Evolutionary conservation across 2,797 vertebrate genomes (phyloP).

Genomic region (Macropus fuliginosus): DNA sequence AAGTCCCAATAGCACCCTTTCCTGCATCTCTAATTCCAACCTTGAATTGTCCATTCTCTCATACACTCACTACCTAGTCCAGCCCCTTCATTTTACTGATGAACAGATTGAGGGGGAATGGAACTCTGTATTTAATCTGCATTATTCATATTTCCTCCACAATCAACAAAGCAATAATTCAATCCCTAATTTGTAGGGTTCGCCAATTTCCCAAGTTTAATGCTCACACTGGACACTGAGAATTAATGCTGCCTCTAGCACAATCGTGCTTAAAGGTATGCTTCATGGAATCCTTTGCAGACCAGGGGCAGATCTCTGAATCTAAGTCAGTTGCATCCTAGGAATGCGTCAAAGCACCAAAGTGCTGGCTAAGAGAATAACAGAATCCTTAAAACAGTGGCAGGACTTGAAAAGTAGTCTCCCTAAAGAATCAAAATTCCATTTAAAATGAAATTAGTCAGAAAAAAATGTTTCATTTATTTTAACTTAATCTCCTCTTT

Average conservation of each 20-base stretch:
- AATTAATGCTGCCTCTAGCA: background rate
- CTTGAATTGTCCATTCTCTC: background rate
- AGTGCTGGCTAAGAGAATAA: background rate
- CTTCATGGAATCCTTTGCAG: background rate
- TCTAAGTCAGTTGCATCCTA: background rate
- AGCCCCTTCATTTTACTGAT: background rate
- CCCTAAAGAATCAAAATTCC: slow-evolving; percentile 36
- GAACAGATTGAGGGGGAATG: background rate
- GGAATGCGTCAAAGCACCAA: background rate
- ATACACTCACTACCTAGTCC: too few species aligned
- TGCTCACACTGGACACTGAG: background rate
- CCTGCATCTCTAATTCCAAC: background rate
- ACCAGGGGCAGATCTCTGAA: background rate
- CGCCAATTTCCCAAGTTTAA: background rate
- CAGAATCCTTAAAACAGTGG: slow-evolving; percentile 26
- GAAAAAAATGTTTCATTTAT: slow-evolving; percentile 29
- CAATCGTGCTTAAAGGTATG: background rate
- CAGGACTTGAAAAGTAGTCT: slow-evolving; percentile 33
- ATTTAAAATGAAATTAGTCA: slow-evolving; percentile 18
- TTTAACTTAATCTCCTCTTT: slow-evolving; percentile 46
- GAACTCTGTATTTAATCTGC: background rate
- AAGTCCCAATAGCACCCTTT: background rate
- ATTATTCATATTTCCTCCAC: background rate
- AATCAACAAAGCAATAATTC: background rate
- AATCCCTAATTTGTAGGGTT: background rate